Evolutionary conservation across 2,113 vertebrate species (phyloP), one percentile per base, ranked within the genome.

Genomic region (Caranx melampygus): DNA sequence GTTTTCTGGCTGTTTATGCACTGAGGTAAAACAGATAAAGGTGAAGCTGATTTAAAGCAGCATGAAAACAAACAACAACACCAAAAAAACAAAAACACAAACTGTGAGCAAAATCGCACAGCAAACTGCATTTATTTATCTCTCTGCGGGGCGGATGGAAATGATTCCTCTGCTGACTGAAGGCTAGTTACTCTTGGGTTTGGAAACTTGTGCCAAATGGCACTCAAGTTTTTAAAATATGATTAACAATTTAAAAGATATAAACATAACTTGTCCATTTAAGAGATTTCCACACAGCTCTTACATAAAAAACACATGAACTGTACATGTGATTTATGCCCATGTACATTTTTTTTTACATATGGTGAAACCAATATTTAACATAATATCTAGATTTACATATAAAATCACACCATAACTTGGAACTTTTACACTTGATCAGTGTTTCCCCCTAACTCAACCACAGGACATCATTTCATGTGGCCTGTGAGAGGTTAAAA

Each of bases 41-140:
- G 8, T 15, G 34, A 42, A 60, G 26, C 5, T 26, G 15, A 59
- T 34, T 67, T 16, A 42, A 49, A 51, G 14, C 55, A 61, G 60
- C 73, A 31, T 65, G 58, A 72, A 73, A 52, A 65, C 33, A 33
- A 26, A 26, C 26, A 26, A 26, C 26, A 26, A 26, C 26, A n/a
- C n/a, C n/a, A 26, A 37, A 20, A 26, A 7, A 69, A 57, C 51
- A 69, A 33, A 63, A 37, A 40, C 18, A 63, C 31, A 71, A 34
- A 35, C n/a, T 34, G 45, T 4, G 4, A 40, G 16, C n/a, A 9
- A 60, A 52, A 68, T 33, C 15, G n/a, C 20, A 49, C 18, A 13
- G 11, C 59, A 58, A 12, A 8, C 37, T n/a, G 16, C 33, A 49
- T 75, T 49, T 70, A 21, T 42, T 58, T 63, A 57, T 49, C 31